These are phyloP conservation scores for Athalia rosae DNA, from an alignment of 2,888 invertebrate species.

Conservation along the genomic window DNA sequence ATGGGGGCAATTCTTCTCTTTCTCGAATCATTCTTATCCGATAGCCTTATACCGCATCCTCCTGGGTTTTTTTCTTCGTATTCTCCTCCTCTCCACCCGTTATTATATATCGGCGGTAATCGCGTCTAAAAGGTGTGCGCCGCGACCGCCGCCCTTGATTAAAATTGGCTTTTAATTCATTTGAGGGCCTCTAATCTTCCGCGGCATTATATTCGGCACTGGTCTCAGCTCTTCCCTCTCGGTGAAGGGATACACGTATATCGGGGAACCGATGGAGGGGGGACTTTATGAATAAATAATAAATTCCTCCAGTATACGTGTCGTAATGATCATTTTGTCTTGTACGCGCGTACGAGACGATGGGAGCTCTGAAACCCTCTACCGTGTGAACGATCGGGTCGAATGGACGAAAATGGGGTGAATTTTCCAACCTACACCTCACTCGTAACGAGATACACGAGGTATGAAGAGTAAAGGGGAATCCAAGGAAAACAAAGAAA, in stretches of 20 bases:
- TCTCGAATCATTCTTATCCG: constrained; percentile 51
- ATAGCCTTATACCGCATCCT: constrained; percentile 46
- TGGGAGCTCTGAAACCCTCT: neutral
- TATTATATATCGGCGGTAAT: constrained; percentile 71
- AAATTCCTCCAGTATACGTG: constrained; percentile 29
- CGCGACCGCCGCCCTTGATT: constrained; percentile 70
- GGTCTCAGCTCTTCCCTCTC: neutral
- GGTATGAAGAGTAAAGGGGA: neutral
- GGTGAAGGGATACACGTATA: neutral
- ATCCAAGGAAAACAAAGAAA: neutral
- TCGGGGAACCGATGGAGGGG: neutral
- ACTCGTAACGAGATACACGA: constrained; percentile 23
- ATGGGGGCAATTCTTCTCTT: constrained; percentile 66
- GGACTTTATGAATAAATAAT: constrained; percentile 38
- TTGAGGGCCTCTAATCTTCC: constrained; percentile 73
- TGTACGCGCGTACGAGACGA: neutral
- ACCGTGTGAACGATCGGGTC: too few species aligned
- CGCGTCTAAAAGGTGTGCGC: constrained; percentile 67
- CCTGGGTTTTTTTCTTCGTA: constrained; percentile 32
- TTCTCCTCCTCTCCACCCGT: constrained; percentile 63
- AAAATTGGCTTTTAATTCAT: constrained; percentile 74
- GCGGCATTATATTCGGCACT: constrained; percentile 47
- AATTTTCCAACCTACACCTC: too few species aligned
- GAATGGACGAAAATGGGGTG: neutral
- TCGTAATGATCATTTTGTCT: constrained; percentile 11